A percentile compares a stretch with the other conserved stretches of the same genome.
phyloP scores from a whole-genome alignment of 1,140 invertebrate genomes.

The Temnothorax longispinosus region DNA sequence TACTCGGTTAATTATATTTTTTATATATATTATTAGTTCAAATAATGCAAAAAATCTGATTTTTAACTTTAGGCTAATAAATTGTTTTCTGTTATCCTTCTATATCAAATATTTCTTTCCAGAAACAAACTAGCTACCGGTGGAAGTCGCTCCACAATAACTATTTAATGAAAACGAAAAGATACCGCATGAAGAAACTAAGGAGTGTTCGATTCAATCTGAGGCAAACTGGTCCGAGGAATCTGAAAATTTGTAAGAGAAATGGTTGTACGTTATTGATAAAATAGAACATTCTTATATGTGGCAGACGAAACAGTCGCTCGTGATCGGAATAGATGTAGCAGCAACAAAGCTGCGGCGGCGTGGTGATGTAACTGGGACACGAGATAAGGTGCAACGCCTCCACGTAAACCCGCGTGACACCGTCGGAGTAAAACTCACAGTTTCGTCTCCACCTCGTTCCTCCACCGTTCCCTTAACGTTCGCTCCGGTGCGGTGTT shows the following conservation, averaged over 20 bases:
- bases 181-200: neutral
- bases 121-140: conserved; percentile 30
- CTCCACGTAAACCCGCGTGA: conserved; percentile 71
- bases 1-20: neutral
- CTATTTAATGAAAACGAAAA: conserved; percentile 44
- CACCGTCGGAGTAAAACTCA: conserved; percentile 57
- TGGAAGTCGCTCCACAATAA: conserved; percentile 65
- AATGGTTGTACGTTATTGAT: neutral
- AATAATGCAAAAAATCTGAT: neutral
- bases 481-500: conserved; percentile 64
- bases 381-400: conserved; percentile 74
- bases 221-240: neutral
- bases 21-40: neutral
- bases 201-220: neutral
- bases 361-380: conserved; percentile 72
- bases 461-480: conserved; percentile 49
- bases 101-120: neutral
- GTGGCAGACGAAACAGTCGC: neutral
- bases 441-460: conserved; percentile 54
- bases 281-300: conserved; percentile 21
- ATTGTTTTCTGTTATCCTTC: neutral
- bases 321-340: conserved; percentile 62
- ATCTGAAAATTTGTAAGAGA: neutral
- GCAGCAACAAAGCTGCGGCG: conserved; percentile 62
- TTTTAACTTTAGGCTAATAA: neutral